These are phyloP conservation scores for Odobenus rosmarus DNA, from an alignment of 2,113 vertebrate species.

Conservation along the genomic window DNA sequence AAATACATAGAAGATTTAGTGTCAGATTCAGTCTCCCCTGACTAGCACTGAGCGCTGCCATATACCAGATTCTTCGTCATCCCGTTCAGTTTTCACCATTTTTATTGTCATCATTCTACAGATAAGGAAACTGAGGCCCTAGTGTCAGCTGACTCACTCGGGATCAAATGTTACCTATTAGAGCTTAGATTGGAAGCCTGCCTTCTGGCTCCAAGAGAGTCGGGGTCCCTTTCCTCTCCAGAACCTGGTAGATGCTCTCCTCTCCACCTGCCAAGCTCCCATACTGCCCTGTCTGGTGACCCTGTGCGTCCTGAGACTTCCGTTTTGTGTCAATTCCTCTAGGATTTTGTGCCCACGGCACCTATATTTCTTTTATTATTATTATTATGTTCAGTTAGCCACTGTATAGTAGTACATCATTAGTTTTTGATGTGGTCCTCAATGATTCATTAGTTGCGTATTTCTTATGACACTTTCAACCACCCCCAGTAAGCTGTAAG, in stretches of 20 bases:
- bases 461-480: rapidly evolving
- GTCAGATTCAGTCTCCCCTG: not conserved
- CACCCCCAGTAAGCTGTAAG: not conserved
- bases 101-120: not conserved
- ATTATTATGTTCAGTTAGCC: no score
- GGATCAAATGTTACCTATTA: not conserved
- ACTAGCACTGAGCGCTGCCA: rapidly evolving
- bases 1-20: rapidly evolving
- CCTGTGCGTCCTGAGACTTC: not conserved
- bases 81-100: not conserved
- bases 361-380: not conserved
- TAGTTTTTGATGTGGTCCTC: no score
- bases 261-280: not conserved
- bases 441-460: no score
- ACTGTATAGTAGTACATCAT: no score
- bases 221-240: not conserved
- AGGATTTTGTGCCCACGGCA: no score
- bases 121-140: not conserved
- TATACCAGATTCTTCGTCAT: rapidly evolving
- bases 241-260: not conserved
- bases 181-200: not conserved
- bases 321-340: rapidly evolving
- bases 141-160: not conserved
- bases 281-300: not conserved
- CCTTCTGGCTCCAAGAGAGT: not conserved